A percentile compares a stretch with the other conserved stretches of the same genome.
Evolutionary conservation across 2,113 vertebrate species (phyloP).

Genomic region (Candoia aspera): DNA sequence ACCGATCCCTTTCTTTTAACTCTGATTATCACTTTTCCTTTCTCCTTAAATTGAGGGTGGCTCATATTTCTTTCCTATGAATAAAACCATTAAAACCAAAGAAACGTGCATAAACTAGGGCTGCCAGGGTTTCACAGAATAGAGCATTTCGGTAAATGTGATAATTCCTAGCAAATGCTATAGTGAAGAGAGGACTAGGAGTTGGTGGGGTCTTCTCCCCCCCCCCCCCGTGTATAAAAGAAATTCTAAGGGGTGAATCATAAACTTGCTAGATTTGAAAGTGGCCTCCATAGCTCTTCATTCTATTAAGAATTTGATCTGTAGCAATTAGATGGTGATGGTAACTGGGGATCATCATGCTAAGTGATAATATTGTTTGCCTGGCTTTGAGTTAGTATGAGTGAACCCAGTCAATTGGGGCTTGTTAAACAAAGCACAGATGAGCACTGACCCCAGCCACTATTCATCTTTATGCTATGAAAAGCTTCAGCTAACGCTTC

Average conservation of each 20-base stretch:
- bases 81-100: not conserved
- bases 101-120: no score
- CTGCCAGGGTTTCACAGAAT: not conserved
- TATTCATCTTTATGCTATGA: not conserved
- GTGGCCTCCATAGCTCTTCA: not conserved
- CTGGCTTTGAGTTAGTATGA: not conserved
- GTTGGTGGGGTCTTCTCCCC: not conserved
- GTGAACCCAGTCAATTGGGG: not conserved
- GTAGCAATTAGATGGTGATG: not conserved
- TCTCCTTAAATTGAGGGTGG: not conserved
- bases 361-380: not conserved
- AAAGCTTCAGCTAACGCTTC: not conserved
- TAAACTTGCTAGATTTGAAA: not conserved
- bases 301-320: not conserved
- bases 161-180: not conserved
- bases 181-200: not conserved
- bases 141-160: not conserved
- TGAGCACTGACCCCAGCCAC: not conserved
- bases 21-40: not conserved
- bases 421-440: not conserved
- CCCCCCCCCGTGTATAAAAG: not conserved
- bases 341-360: not conserved
- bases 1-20: not conserved
- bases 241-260: not conserved
- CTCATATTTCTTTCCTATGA: not conserved